Conservation (phyloP, 2,113 vertebrate genomes). For the Bubalus kerabau region DNA sequence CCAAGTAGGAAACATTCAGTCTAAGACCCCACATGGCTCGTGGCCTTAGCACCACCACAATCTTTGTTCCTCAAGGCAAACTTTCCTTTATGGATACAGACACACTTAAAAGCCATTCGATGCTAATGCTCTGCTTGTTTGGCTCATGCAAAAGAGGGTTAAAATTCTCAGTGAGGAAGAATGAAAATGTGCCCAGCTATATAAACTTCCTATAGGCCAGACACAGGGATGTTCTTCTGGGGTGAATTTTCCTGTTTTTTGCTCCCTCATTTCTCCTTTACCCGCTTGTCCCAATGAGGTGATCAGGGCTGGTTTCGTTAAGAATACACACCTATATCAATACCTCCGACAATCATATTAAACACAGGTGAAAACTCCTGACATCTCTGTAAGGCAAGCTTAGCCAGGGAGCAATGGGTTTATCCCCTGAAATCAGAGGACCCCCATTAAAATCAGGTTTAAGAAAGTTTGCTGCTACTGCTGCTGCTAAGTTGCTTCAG, state of each 20-base stretch:
- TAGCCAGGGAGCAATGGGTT: not conserved
- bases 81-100: not conserved
- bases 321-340: not conserved
- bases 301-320: not conserved
- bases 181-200: not conserved
- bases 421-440: not conserved
- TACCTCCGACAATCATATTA: not conserved
- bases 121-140: not conserved
- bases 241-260: not conserved
- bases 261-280: not conserved
- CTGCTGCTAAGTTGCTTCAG: not conserved
- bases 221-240: not conserved
- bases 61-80: fast-evolving
- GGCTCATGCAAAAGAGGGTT: not conserved
- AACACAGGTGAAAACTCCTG: not conserved
- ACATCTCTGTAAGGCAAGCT: not conserved
- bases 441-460: not conserved
- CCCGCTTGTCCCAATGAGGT: fast-evolving
- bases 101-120: fast-evolving
- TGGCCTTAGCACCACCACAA: not conserved
- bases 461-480: not conserved
- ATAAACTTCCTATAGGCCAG: not conserved
- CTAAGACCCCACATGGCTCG: not conserved
- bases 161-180: not conserved
- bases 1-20: not conserved